Evolutionary conservation across 2,113 vertebrate genomes (phyloP).

Genomic region (Centropus bengalensis): DNA sequence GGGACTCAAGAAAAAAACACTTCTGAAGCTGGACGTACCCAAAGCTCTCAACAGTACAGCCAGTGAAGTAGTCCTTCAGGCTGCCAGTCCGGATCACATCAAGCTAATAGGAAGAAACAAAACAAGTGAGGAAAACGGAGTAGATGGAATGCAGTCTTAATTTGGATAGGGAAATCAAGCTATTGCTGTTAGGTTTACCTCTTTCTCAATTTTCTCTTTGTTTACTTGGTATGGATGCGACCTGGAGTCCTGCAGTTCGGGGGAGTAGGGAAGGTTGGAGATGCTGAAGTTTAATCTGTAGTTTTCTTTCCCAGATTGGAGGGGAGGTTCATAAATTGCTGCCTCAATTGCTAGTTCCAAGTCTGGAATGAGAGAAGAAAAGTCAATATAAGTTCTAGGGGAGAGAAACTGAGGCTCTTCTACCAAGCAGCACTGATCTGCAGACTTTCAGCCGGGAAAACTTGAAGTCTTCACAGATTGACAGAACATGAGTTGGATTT

Average conservation of each 20-base stretch:
- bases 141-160: not conserved
- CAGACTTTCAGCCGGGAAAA: not conserved
- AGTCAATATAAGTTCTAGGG: not conserved
- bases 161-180: not conserved
- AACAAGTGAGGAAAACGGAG: not conserved
- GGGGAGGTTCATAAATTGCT: conserved; percentile 2
- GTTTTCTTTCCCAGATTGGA: not conserved
- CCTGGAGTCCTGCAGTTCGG: conserved; percentile 13
- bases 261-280: conserved; percentile 65
- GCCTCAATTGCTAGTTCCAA: conserved; percentile 14
- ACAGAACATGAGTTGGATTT: not conserved
- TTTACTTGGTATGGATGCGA: not conserved
- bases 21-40: conserved; percentile 50
- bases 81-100: conserved; percentile 51
- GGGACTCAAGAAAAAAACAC: not conserved
- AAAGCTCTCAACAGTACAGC: conserved; percentile 69
- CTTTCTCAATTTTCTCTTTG: conserved; percentile 67
- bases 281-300: conserved; percentile 71
- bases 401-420: not conserved
- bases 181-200: conserved; percentile 33
- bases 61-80: conserved; percentile 55
- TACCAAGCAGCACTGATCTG: not conserved
- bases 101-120: conserved; percentile 66
- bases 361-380: conserved; percentile 2
- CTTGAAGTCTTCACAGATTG: not conserved